Base-by-base conservation (phyloP, 2,797 vertebrate genomes). In the Sebastes iracundus region DNA sequence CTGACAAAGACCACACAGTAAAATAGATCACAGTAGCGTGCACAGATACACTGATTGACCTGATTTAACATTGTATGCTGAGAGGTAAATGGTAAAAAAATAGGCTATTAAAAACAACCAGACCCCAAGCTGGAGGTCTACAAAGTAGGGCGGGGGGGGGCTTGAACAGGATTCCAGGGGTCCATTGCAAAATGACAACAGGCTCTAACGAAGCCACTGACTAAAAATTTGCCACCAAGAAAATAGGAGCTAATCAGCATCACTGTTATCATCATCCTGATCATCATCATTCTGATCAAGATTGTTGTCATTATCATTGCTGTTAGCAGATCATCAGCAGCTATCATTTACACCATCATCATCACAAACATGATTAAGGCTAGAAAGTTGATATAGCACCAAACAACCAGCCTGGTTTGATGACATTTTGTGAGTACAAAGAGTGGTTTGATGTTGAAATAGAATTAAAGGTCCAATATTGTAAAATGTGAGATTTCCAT, bases 21-120 rank as follows among this genome's bases (percentile, higher is more conserved):
- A 84, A 85, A 56, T 7, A 55, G 53, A 83, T 82, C 49, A 64
- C 12, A 81, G 38, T 32, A 42, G 71, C 16, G 12, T 60, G n/a
- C 55, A 67, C 20, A 35, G 2, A 71, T 32, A 14, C 13, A 23
- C 42, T 35, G 33, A 72, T 53, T 69, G 52, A 79, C 76, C 66
- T 72, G 67, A 76, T 87, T 87, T 68, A 83, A 58, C 78, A 64
- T 38, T 42, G 11, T 23, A 61, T 12, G 1, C 69, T 33, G 28
- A 53, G 52, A 59, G 60, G 25, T 56, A 65, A 68, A 68, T 18
- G 32, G 6, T 84, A 32, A 75, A 6, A 25, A 22, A 25, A n/a
- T 27, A 25, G 27, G 32, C 22, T 71, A 11, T 72, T 75, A 52
- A 67, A 72, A 2, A 38, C 27, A 63, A 12, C 4, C 22, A 59